Base-by-base conservation (phyloP, 2,888 invertebrate species). In the Erebia ligea region DNA sequence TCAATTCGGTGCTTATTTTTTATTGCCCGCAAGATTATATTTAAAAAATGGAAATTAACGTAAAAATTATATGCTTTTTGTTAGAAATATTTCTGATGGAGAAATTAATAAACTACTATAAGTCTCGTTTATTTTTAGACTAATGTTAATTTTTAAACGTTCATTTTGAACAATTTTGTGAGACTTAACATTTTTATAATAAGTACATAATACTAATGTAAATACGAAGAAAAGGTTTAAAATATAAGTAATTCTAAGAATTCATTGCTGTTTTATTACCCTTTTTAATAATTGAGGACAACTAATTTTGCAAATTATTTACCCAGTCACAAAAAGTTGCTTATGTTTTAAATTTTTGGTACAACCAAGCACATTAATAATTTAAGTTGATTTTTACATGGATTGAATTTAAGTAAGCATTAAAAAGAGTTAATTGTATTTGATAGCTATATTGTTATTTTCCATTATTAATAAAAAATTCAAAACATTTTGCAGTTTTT, bases 121-220 rank as follows among this genome's bases (percentile, higher is more conserved):
- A 11, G 15, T n/a, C 2, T 45, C 17, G 15, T 52, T 56, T 42
- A n/a, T 65, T 42, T 45, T 57, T 56, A 52, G 48, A 65, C 45
- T 66, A 66, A 66, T 56, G 56, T 56, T 56, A 52, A 13, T 25
- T 54, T 48, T 21, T 19, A 19, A 56, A 61, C 11, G 48, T 70
- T 70, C 62, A 57, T 25, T 70, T 67, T 57, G 61, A 68, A 73
- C 68, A 63, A 19, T 64, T 77, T 80, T 80, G 78, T 81, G 80
- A 77, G 75, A 81, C 78, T 82, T 76, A 82, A 80, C 76, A 78
- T 76, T 78, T 80, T 78, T 78, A 74, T 81, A 72, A 17, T 61
- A 62, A 15, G 21, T 48, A 45, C 45, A 45, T 61, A 34, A 68
- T 79, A 85, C 84, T 86, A 84, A 87, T 87, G 82, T 85, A 85